These are phyloP conservation scores for Antennarius striatus DNA, from an alignment of 2,113 vertebrate species.

Conservation along the genomic window DNA sequence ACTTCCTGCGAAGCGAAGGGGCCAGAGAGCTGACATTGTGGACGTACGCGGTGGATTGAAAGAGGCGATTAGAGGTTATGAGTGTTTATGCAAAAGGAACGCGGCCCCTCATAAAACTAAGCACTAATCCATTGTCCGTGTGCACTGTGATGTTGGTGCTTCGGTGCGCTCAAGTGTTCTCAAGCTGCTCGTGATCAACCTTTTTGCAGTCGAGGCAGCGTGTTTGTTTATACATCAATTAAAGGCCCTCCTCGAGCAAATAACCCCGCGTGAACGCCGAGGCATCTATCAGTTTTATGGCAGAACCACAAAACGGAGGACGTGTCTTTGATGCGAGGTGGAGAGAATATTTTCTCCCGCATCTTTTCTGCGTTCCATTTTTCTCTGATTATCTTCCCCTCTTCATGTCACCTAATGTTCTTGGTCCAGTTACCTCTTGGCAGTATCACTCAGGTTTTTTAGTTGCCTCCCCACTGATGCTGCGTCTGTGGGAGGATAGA, in stretches of 20 bases:
- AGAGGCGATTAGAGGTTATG: conserved; percentile 30
- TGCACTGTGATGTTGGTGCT: conserved; percentile 19
- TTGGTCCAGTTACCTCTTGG: conserved; percentile 18
- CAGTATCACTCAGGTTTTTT: conserved; percentile 9
- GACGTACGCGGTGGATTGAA: background rate
- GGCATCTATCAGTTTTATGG: conserved; percentile 36
- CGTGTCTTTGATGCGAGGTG: conserved; percentile 5
- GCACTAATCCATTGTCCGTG: conserved; percentile 49
- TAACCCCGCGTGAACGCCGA: conserved; percentile 19
- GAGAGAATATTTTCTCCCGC: background rate
- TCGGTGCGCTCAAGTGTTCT: conserved; percentile 46
- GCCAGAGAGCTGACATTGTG: background rate
- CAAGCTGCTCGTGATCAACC: conserved; percentile 37
- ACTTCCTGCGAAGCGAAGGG: background rate
- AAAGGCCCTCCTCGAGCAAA: conserved; percentile 46
- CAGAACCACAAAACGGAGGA: conserved; percentile 17
- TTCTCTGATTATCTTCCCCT: conserved; percentile 9
- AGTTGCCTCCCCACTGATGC: conserved; percentile 24
- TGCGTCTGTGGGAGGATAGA: conserved; percentile 25
- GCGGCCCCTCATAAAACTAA: conserved; percentile 53
- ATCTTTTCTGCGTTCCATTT: background rate
- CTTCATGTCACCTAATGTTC: background rate
- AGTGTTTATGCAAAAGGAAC: conserved; percentile 44
- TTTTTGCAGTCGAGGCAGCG: conserved; percentile 45
- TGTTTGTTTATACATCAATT: conserved; percentile 64